phyloP scores from a whole-genome alignment of 2,888 invertebrate species.

The Torymus aiolomorphi region DNA sequence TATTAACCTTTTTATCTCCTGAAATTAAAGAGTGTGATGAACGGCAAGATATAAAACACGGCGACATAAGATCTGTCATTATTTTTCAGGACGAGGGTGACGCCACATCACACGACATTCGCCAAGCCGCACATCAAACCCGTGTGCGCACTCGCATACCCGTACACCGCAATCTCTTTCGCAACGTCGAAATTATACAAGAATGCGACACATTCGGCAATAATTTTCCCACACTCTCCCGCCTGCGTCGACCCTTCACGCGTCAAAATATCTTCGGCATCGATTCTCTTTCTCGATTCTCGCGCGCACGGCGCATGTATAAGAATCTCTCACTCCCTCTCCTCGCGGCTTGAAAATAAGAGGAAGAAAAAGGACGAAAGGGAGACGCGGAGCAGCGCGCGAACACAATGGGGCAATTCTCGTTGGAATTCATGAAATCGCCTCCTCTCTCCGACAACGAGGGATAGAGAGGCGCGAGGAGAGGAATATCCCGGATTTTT shows the following conservation, averaged over 20 bases:
- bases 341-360: not conserved
- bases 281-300: not conserved
- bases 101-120: too few species aligned
- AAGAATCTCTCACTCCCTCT: too few species aligned
- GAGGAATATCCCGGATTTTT: constrained; percentile 26
- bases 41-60: too few species aligned
- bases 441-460: constrained; percentile 9
- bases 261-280: constrained; percentile 6
- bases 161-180: too few species aligned
- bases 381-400: too few species aligned
- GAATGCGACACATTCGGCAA: constrained; percentile 39
- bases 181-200: constrained; percentile 12
- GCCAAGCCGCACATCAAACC: too few species aligned
- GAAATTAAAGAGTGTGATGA: too few species aligned
- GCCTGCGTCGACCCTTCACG: not conserved
- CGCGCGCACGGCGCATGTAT: not conserved
- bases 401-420: constrained; percentile 49
- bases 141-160: too few species aligned
- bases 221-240: constrained; percentile 1
- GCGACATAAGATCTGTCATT: too few species aligned
- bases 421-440: constrained; percentile 53
- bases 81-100: too few species aligned
- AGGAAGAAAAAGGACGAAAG: constrained; percentile 1
- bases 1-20: too few species aligned
- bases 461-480: not conserved